Conservation (phyloP, 2,888 invertebrate species). For the Deilephila porcellus region DNA sequence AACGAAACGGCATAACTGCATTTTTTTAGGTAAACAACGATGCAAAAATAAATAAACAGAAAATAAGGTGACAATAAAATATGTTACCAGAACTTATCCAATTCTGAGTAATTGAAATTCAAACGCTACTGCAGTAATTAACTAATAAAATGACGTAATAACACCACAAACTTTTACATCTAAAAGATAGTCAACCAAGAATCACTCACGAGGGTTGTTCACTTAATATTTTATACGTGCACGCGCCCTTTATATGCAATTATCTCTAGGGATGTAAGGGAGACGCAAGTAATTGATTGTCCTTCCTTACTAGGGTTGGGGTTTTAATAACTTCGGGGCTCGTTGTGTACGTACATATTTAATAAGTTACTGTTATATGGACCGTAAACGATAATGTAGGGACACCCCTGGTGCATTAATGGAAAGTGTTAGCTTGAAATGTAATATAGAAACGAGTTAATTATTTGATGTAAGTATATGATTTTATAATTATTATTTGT, state of each 20-base stretch:
- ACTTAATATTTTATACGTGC: slow-evolving; percentile 20
- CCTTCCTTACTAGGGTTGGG: not conserved
- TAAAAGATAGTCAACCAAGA: not conserved
- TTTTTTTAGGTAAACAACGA: no score
- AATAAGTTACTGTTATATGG: not conserved
- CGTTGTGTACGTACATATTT: slow-evolving; percentile 11
- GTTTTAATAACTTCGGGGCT: not conserved
- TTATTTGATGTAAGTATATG: no score
- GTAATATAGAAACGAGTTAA: no score
- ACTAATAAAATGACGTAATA: slow-evolving; percentile 20
- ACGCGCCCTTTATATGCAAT: slow-evolving; percentile 22
- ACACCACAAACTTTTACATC: not conserved
- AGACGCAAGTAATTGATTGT: slow-evolving; percentile 23
- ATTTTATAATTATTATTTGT: no score
- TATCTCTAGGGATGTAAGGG: slow-evolving; percentile 16
- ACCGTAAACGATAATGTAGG: not conserved
- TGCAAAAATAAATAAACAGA: no score
- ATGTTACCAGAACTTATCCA: no score
- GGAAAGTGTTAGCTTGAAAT: no score
- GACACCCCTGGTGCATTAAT: not conserved
- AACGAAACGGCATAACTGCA: no score
- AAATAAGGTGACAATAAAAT: no score
- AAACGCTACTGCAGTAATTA: not conserved
- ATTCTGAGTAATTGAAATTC: no score
- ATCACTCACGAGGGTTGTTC: not conserved